Evolutionary conservation across 2,888 invertebrate genomes (phyloP).

Genomic region (Trichopoda pennipes): DNA sequence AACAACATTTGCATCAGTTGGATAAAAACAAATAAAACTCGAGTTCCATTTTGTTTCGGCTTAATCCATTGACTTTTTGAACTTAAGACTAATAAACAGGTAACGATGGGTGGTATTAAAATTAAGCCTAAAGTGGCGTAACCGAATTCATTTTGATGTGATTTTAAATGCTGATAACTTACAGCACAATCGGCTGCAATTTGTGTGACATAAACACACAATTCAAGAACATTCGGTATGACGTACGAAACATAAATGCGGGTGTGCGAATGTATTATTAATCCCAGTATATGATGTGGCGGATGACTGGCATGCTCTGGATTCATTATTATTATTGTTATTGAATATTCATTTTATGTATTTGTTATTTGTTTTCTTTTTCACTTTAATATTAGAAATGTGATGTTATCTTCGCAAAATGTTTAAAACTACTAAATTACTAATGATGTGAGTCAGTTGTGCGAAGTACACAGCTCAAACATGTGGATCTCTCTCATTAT

Average conservation of each 20-base stretch:
- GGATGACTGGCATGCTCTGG: conserved; percentile 73
- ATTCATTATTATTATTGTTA: conserved; percentile 29
- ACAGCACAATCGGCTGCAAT: conserved; percentile 86
- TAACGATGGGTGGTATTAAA: conserved; percentile 83
- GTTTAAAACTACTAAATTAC: conserved; percentile 60
- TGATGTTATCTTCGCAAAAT: conserved; percentile 61
- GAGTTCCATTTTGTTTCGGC: conserved; percentile 76
- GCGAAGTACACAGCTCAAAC: background rate
- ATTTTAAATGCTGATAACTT: conserved; percentile 84
- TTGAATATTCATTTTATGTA: too few species aligned
- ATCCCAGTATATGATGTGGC: conserved; percentile 78
- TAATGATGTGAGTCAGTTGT: conserved; percentile 51
- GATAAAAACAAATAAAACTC: conserved; percentile 68
- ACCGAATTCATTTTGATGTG: conserved; percentile 83
- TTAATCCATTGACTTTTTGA: conserved; percentile 83
- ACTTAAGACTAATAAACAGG: conserved; percentile 83
- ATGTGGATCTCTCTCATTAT: background rate
- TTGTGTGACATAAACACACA: conserved; percentile 85
- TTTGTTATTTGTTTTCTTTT: background rate
- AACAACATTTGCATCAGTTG: conserved; percentile 75
- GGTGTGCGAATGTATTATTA: conserved; percentile 77
- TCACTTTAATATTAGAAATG: conserved; percentile 4
- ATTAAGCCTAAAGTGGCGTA: conserved; percentile 81
- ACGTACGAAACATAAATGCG: conserved; percentile 81
- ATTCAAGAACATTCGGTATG: conserved; percentile 83